These are phyloP conservation scores for Nasonia longicornis DNA, from an alignment of 1,140 invertebrate genomes.

Conservation along the genomic window DNA sequence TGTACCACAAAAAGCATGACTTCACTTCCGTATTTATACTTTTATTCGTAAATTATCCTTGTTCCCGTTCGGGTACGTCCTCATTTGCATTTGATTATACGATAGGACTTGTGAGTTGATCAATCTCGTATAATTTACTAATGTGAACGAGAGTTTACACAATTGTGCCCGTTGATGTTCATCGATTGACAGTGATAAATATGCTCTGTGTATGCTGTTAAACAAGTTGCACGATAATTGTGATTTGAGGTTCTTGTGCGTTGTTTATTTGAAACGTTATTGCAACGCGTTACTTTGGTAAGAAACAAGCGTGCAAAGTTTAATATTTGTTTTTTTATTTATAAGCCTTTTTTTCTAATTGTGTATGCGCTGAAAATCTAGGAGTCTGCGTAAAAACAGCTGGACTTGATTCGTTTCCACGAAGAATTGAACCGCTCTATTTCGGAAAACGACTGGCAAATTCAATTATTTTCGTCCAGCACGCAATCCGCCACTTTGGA, in stretches of 20 bases:
- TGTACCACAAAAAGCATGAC: constrained; percentile 16
- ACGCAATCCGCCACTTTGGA: constrained; percentile 46
- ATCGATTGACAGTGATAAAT: neutral
- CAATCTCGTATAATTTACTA: constrained; percentile 29
- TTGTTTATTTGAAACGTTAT: neutral
- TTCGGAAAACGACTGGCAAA: constrained; percentile 32
- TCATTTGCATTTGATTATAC: constrained; percentile 13
- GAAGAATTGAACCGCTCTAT: constrained; percentile 33
- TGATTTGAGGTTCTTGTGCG: neutral
- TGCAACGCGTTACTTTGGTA: neutral
- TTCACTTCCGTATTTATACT: constrained; percentile 27
- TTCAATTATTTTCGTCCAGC: constrained; percentile 52
- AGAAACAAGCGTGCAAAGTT: too few species aligned
- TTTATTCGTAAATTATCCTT: constrained; percentile 2
- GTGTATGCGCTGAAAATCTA: neutral
- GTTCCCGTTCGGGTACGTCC: neutral
- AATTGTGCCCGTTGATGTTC: neutral
- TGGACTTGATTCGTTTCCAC: neutral
- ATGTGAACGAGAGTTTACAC: constrained; percentile 22
- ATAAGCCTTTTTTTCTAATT: neutral
- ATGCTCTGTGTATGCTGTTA: neutral
- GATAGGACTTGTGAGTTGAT: constrained; percentile 23
- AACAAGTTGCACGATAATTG: neutral
- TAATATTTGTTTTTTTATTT: too few species aligned
- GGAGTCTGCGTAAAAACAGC: neutral